These are phyloP conservation scores for Lagorchestes hirsutus DNA, from an alignment of 2,797 vertebrate species.

Conservation along the genomic window DNA sequence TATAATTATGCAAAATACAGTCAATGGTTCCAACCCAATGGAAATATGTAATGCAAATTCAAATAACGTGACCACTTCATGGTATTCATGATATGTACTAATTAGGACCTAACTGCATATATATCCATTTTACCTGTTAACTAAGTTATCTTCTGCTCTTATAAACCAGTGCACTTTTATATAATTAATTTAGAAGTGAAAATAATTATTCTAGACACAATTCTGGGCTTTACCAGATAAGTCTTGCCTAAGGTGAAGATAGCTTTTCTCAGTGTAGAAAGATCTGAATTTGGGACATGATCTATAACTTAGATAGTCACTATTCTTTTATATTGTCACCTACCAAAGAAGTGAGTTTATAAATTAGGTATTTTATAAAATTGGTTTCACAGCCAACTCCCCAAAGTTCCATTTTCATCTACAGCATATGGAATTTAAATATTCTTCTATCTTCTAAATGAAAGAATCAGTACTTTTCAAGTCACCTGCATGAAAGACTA, in stretches of 20 bases:
- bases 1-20: background rate
- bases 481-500: background rate
- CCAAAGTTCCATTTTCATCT: slow-evolving; percentile 5
- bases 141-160: slow-evolving; percentile 14
- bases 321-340: background rate
- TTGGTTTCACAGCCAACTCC: background rate
- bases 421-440: background rate
- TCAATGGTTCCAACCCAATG: background rate
- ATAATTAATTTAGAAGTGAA: background rate
- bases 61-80: background rate
- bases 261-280: background rate
- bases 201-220: background rate
- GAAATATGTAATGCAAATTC: background rate
- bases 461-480: slow-evolving; percentile 29
- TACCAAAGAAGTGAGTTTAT: background rate
- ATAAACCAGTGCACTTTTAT: background rate
- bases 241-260: background rate
- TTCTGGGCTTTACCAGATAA: background rate
- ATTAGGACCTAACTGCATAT: background rate
- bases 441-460: background rate
- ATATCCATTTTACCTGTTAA: background rate
- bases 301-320: background rate
- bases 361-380: background rate
- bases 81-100: background rate
- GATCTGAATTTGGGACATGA: background rate